A percentile compares a stretch with the other conserved stretches of the same genome.
These are phyloP conservation scores for Oxygymnocypris stewartii DNA, from an alignment of 2,113 vertebrate genomes.

Conservation along the genomic window DNA sequence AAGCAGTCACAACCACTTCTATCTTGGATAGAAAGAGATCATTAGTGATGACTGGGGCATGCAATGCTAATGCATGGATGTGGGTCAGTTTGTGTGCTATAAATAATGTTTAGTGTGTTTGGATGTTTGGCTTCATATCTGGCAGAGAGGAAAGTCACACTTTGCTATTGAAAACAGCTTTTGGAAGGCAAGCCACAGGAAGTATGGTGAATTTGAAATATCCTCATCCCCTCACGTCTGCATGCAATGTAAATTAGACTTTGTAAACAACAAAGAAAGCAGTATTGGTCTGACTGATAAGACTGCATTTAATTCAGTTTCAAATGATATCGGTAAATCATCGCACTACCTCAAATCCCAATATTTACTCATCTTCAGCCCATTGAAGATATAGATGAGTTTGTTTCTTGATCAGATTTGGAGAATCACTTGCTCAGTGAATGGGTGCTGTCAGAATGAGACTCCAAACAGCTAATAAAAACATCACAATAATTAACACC, in stretches of 20 bases:
- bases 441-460: no score
- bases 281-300: not conserved
- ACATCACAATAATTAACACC: no score
- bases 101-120: constrained; percentile 23
- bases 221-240: not conserved
- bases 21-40: constrained; percentile 16
- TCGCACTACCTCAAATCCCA: not conserved
- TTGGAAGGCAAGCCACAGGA: constrained; percentile 6
- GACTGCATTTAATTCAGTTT: not conserved
- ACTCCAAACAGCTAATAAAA: no score
- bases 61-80: constrained; percentile 32
- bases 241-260: not conserved
- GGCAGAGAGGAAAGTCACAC: constrained; percentile 21
- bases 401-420: not conserved
- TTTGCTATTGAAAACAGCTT: not conserved
- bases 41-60: constrained; percentile 13
- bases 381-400: not conserved
- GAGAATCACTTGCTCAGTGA: no score
- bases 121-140: not conserved
- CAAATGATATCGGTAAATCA: not conserved
- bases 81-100: constrained; percentile 36
- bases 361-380: not conserved
- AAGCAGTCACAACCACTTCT: constrained; percentile 9
- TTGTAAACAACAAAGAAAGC: not conserved
- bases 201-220: constrained; percentile 5